Base-by-base conservation (phyloP, 2,797 vertebrate species). In the Eurystomus glaucurus region DNA sequence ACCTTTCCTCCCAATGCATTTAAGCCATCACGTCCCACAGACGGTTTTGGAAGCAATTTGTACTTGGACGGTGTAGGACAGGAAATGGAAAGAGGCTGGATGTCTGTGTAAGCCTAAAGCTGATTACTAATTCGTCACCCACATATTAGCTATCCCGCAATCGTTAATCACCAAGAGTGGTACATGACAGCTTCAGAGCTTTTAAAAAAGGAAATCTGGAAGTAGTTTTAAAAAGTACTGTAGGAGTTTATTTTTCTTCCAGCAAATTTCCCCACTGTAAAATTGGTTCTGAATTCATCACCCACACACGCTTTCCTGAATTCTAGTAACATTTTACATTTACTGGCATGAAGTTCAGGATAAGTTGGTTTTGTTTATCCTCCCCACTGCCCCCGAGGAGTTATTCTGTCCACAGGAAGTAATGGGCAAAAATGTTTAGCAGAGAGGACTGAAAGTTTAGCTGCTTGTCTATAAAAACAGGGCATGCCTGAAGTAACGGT, bases 391-490 rank as follows among this genome's bases (percentile, higher is more conserved):
- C 84, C 77, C 51, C 43, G 15, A 88, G 79, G 87, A 75, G 11
- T 84, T 91, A 80, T 26, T 80, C 79, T 55, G 48, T 85, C 69
- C 91, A 90, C 71, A 35, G 68, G 65, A 88, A 66, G 43, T 37
- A 88, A 84, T 5, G 39, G 77, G 45, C 50, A 90, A 66, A 88
- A 77, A 55, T 11, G 8, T 62, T 93, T 37, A 74, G 57, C 51
- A 39, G 50, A 0, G 2, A 85, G 78, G 69, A 94, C 20, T 90
- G 68, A 4, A 94, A 88, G 75, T 95, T 94, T 79, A 93, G 91
- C 95, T 88, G 70, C 95, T 96, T 96, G 96, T 96, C 93, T 95
- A 31, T 45, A 78, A 97, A 92, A 92, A 51, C 86, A 96, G 81
- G 97, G 80, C 93, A 94, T 29, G 83, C 90, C 92, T 94, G 82